phyloP scores from a whole-genome alignment of 2,797 vertebrate genomes.

The Tinamus major region DNA sequence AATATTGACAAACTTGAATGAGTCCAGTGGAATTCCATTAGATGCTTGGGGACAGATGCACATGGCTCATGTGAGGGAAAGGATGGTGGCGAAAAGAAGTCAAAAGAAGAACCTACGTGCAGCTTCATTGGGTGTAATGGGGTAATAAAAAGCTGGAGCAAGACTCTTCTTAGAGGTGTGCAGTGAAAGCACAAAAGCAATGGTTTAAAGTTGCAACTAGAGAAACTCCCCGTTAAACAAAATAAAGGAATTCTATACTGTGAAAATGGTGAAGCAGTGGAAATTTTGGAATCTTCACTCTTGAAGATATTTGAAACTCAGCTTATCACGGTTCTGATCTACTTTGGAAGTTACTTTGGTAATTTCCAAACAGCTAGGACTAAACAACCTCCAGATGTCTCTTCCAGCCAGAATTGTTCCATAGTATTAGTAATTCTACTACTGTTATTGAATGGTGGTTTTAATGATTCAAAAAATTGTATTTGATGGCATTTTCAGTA shows the following conservation, averaged over 20 bases:
- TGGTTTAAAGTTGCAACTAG: neutral
- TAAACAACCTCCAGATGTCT: neutral
- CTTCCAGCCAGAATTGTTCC: neutral
- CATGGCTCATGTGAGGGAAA: neutral
- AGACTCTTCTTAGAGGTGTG: rapidly evolving
- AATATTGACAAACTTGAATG: neutral
- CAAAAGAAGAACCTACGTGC: neutral
- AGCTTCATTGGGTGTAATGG: neutral
- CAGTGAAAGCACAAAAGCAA: neutral
- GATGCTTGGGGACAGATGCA: neutral
- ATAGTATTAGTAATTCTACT: no score
- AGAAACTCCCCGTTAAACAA: neutral
- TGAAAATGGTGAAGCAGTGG: neutral
- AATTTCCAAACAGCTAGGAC: neutral
- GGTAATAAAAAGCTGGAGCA: neutral
- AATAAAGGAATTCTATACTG: neutral
- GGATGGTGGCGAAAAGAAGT: neutral
- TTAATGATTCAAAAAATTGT: neutral
- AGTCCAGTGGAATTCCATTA: neutral
- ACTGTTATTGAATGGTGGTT: no score
- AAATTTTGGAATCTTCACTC: neutral
- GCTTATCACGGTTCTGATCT: neutral
- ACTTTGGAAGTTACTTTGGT: neutral
- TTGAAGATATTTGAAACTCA: neutral
- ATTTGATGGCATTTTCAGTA: neutral